phyloP scores from a whole-genome alignment of 2,113 vertebrate genomes.

The Centropus unirufus region DNA sequence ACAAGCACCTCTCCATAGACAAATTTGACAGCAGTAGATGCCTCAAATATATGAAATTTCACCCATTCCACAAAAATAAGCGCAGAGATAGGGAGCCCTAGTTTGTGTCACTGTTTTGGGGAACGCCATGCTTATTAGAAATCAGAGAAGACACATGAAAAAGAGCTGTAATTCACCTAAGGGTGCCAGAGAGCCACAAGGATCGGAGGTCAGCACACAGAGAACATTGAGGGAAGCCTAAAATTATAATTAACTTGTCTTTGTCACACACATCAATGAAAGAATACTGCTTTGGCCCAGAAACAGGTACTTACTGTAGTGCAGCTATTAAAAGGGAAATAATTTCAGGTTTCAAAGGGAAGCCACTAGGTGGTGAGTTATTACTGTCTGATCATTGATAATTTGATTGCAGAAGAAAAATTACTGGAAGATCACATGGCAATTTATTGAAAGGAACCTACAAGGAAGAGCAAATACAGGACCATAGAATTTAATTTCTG shows the following conservation, averaged over 20 bases:
- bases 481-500: not conserved
- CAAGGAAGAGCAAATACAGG: not conserved
- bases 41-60: not conserved
- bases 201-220: not conserved
- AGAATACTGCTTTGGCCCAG: not conserved
- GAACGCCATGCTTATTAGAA: not conserved
- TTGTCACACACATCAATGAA: rapidly evolving
- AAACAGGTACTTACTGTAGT: not conserved
- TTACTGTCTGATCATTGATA: not conserved
- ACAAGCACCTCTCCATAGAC: rapidly evolving
- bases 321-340: not conserved
- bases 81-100: not conserved
- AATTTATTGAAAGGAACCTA: not conserved
- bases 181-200: not conserved
- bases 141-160: not conserved
- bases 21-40: not conserved
- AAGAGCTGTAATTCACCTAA: not conserved
- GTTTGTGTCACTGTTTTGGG: not conserved
- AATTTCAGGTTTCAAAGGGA: not conserved
- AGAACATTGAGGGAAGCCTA: not conserved
- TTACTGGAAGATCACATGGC: not conserved
- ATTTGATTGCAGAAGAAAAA: not conserved
- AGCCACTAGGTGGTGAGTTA: not conserved
- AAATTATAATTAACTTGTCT: not conserved
- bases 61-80: not conserved